Evolutionary conservation across 2,797 vertebrate species (phyloP).

Genomic region (Bufotes viridis): DNA sequence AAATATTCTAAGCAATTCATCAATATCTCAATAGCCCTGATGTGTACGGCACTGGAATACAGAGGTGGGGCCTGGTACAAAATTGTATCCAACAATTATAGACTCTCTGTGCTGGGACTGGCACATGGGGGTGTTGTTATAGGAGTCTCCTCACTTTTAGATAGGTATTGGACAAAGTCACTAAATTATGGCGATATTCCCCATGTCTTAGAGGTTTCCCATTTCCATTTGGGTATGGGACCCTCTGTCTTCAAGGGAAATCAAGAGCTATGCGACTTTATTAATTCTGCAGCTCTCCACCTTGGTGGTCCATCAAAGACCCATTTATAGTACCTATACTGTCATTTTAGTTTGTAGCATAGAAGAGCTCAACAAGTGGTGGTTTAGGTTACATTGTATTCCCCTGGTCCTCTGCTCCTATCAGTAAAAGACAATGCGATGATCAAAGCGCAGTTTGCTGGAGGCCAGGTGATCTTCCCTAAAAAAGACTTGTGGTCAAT

Average conservation of each 20-base stretch:
- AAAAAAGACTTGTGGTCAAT: conserved; percentile 2
- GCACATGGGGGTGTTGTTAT: too few relatives aligned
- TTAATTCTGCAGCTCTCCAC: not conserved
- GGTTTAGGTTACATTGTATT: not conserved
- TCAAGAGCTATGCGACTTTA: not conserved
- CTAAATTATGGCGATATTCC: too few relatives aligned
- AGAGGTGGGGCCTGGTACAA: too few relatives aligned
- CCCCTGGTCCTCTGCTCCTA: not conserved
- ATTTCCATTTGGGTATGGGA: too few relatives aligned
- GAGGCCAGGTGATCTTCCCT: conserved; percentile 9
- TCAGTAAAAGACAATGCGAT: not conserved
- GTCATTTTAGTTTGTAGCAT: not conserved
- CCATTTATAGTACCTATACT: not conserved
- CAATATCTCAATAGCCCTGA: too few relatives aligned
- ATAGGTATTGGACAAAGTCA: too few relatives aligned
- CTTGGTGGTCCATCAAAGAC: not conserved
- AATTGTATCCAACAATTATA: too few relatives aligned
- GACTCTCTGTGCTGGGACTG: too few relatives aligned
- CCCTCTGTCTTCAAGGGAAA: not conserved
- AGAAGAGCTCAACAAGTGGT: not conserved
- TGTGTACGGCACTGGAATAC: too few relatives aligned
- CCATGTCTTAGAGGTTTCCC: too few relatives aligned
- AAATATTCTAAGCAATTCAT: too few relatives aligned
- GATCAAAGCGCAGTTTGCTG: conserved; percentile 34
- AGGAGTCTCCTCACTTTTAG: too few relatives aligned